Evolutionary conservation across 1,140 invertebrate species (phyloP), one percentile per base, ranked within the genome.

Genomic region (Drosophila tani): DNA sequence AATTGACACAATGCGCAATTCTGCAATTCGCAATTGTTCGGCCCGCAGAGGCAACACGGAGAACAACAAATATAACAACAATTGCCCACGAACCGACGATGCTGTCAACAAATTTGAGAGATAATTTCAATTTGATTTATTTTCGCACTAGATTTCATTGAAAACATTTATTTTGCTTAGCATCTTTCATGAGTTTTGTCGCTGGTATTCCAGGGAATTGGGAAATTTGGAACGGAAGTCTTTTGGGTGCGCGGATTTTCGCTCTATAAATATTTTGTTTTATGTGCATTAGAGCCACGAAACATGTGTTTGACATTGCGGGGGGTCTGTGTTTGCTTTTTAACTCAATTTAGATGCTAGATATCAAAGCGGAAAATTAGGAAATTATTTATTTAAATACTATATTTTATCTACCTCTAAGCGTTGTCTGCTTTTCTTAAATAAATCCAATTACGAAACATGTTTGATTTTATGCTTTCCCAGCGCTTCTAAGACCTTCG

Each of bases 1-100:
- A 80, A 80, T 80, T 74, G 77, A 80, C 77, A 80, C 77, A 80
- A 80, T 80, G 76, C 77, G 77, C 77, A 73, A 74, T 80, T 80
- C 57, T 57, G 57, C 66, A 79, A 76, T 76, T 78, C 27, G 35
- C 73, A 76, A 76, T 78, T 78, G 66, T 65, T 65, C 56, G 35
- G 32, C 71, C 45, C 17, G 51, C 71, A 53, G 29, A 17, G 45
- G 17, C 21, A 62, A 70, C 65, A 55, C 45, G 12, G 50, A 59
- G 24, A 50, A 21, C 56, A 59, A 24, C 38, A 65, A 17, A 29
- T 47, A 40, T 43, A 56, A n/a, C 14, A 40, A 19, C 17, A 19
- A 12, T 51, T 65, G 50, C n/a, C n/a, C 43, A 41, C 57, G 40
- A 64, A 41, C 51, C 59, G 41, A 46, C 50, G 43, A 50, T 60